These are phyloP conservation scores for Mythimna lalbum DNA, from an alignment of 2,888 invertebrate species.

Conservation along the genomic window DNA sequence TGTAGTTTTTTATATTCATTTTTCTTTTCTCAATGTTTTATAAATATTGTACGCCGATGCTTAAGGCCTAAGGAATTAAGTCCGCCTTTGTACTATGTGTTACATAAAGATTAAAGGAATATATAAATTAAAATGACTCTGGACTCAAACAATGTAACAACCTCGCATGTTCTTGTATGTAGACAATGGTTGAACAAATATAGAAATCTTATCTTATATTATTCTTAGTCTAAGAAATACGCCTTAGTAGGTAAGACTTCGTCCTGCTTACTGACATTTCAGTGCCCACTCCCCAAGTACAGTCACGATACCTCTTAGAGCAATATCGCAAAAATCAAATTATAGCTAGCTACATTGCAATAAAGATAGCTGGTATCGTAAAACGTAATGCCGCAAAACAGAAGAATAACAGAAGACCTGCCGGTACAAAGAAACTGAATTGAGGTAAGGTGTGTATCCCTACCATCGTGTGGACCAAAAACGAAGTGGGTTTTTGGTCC, in stretches of 20 bases:
- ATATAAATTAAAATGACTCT: too few species aligned
- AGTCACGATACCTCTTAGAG: conserved; percentile 55
- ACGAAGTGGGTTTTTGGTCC: too few species aligned
- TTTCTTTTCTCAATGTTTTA: too few species aligned
- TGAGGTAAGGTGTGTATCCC: neutral
- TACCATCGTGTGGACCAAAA: neutral
- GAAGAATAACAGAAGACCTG: conserved; percentile 31
- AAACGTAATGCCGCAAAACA: conserved; percentile 47
- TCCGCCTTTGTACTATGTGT: too few species aligned
- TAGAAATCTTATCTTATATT: too few species aligned
- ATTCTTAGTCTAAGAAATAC: conserved; percentile 19
- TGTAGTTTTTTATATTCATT: too few species aligned
- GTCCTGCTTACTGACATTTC: conserved; percentile 47
- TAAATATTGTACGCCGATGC: too few species aligned
- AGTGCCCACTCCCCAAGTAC: conserved; percentile 52
- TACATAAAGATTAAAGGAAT: too few species aligned
- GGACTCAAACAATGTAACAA: too few species aligned
- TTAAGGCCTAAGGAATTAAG: too few species aligned
- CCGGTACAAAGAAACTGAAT: neutral
- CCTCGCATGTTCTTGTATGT: too few species aligned
- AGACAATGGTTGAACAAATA: too few species aligned
- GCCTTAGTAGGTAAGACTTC: conserved; percentile 18
- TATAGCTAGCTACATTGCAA: conserved; percentile 60
- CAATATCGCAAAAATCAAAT: conserved; percentile 65
- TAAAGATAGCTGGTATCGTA: conserved; percentile 64